Percentiles rank a stretch among this genome's conserved stretches.
phyloP scores from a whole-genome alignment of 2,888 invertebrate genomes.

The Netelia melanura region DNA sequence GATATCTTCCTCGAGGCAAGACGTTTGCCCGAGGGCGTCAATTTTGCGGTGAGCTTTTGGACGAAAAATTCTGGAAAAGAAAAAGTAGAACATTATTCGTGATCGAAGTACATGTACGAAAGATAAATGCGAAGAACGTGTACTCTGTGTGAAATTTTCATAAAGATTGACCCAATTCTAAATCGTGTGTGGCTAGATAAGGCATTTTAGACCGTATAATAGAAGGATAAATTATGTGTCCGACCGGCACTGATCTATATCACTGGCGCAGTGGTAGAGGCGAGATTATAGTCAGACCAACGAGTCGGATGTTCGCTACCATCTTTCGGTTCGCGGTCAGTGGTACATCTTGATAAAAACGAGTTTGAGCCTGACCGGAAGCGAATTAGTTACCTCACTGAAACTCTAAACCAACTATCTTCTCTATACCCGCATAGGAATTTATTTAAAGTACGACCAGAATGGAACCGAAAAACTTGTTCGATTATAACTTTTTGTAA shows the following conservation, averaged over 20 bases:
- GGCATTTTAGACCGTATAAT: background rate
- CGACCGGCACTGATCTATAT: slow-evolving; percentile 30
- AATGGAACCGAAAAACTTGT: too few species aligned
- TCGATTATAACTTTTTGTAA: too few species aligned
- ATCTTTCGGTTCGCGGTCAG: slow-evolving; percentile 31
- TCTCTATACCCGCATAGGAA: background rate
- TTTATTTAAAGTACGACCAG: background rate
- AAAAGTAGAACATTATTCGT: too few species aligned
- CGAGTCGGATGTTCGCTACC: slow-evolving; percentile 24
- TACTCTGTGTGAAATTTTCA: too few species aligned
- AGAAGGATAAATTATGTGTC: slow-evolving; percentile 25
- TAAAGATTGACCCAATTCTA: slow-evolving; percentile 19
- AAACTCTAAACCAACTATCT: background rate
- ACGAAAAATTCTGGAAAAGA: too few species aligned
- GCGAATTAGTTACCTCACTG: background rate
- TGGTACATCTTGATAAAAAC: slow-evolving; percentile 24
- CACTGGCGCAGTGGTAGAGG: slow-evolving; percentile 52
- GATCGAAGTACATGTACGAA: too few species aligned
- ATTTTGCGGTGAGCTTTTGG: slow-evolving; percentile 87
- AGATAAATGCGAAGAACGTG: too few species aligned
- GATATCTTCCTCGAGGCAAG: slow-evolving; percentile 90
- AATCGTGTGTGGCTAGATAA: slow-evolving; percentile 4
- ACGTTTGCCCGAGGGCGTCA: slow-evolving; percentile 75
- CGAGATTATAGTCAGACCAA: slow-evolving; percentile 46
- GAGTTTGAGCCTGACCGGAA: slow-evolving; percentile 43